Percentiles rank a stretch among this genome's conserved stretches.
These are phyloP conservation scores for Sciurus vulgaris DNA, from an alignment of 2,797 vertebrate species.

Conservation along the genomic window DNA sequence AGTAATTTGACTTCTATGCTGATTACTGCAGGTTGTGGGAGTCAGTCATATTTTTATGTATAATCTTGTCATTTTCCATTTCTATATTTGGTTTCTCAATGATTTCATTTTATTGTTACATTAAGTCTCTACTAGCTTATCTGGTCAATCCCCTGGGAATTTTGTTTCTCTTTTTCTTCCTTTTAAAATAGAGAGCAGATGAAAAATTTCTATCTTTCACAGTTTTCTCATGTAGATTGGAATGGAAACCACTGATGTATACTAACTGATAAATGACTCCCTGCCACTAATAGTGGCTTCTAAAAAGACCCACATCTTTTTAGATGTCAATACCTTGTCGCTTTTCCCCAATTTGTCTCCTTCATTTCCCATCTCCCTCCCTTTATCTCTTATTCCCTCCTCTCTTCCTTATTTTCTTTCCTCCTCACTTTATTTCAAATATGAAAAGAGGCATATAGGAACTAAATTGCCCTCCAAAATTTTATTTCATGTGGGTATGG, in stretches of 20 bases:
- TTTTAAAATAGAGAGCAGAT: not conserved
- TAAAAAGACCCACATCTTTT: not conserved
- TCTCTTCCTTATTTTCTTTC: not conserved
- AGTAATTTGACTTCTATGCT: not conserved
- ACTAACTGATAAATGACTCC: not conserved
- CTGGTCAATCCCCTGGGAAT: not conserved
- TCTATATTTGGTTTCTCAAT: not conserved
- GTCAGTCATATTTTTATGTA: not conserved
- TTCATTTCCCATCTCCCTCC: not conserved
- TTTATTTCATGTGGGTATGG: not conserved
- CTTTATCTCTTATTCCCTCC: not conserved
- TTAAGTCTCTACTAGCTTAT: not conserved
- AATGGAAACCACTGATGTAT: not conserved
- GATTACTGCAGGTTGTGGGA: not conserved
- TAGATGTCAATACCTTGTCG: too few relatives aligned
- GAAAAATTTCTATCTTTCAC: not conserved
- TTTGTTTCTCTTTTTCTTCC: not conserved
- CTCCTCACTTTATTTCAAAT: not conserved
- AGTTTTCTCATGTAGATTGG: not conserved
- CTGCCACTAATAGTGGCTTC: not conserved
- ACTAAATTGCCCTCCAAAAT: not conserved
- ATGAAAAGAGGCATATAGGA: not conserved
- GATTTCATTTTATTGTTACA: constrained; percentile 13
- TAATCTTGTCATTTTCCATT: not conserved
- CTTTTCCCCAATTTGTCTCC: not conserved